phyloP scores from a whole-genome alignment of 2,888 invertebrate species.

The Neoitamus cyanurus region DNA sequence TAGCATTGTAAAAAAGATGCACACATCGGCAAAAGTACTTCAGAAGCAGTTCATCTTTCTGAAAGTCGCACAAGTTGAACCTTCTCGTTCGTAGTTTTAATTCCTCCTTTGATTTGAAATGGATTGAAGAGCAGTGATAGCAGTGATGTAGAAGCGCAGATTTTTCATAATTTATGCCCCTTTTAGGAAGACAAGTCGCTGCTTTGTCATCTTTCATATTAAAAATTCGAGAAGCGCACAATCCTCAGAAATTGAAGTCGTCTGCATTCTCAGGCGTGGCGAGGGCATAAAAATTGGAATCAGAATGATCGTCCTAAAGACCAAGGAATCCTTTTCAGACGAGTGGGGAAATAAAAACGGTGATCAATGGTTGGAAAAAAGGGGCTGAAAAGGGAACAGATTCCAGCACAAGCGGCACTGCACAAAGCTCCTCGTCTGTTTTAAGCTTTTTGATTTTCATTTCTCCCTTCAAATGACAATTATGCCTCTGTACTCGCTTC shows the following conservation, averaged over 20 bases:
- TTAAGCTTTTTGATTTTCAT: constrained; percentile 46
- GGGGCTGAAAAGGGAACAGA: constrained; percentile 18
- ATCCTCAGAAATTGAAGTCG: constrained; percentile 13
- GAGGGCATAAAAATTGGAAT: not conserved
- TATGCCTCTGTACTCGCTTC: constrained; percentile 25
- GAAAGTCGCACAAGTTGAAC: not conserved
- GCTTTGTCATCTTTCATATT: constrained; percentile 33
- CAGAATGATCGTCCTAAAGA: not conserved
- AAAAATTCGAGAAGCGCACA: constrained; percentile 18
- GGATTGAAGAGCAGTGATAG: constrained; percentile 10
- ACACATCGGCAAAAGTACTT: not conserved
- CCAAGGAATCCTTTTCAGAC: constrained; percentile 18
- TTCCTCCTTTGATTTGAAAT: constrained; percentile 1
- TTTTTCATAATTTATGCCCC: not conserved
- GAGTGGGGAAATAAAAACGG: constrained; percentile 44
- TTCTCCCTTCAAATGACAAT: constrained; percentile 47
- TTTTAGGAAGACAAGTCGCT: not conserved
- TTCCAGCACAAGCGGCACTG: constrained; percentile 29
- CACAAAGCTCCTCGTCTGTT: constrained; percentile 45
- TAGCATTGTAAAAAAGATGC: not conserved
- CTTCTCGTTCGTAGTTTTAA: not conserved
- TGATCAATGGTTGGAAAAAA: constrained; percentile 46
- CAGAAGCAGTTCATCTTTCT: not conserved
- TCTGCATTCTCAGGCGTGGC: not conserved
- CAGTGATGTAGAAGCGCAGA: constrained; percentile 12